phyloP scores from a whole-genome alignment of 2,888 invertebrate genomes.

The Philereme vetulata region DNA sequence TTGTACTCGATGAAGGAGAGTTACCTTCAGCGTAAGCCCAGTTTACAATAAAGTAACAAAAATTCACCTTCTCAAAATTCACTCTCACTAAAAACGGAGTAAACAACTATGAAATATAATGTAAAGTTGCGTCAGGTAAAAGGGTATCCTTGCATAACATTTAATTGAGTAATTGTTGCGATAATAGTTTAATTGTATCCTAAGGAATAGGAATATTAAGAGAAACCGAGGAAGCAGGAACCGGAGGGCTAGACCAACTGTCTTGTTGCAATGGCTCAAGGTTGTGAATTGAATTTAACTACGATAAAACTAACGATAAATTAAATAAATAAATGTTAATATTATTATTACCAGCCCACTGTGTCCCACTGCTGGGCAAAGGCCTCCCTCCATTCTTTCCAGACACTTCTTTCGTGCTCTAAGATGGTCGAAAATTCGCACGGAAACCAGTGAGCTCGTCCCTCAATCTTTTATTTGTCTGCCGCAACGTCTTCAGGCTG shows the following conservation, averaged over 20 bases:
- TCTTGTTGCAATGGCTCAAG: constrained; percentile 18
- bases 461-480: too few species aligned
- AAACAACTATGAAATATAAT: constrained; percentile 57
- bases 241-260: constrained; percentile 1
- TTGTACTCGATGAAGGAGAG: too few species aligned
- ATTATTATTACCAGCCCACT: too few species aligned
- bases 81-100: constrained; percentile 42
- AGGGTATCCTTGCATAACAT: constrained; percentile 64
- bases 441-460: too few species aligned
- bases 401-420: too few species aligned
- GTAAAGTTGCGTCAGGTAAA: constrained; percentile 67
- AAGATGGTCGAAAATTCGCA: too few species aligned
- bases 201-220: constrained; percentile 31
- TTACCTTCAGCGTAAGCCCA: too few species aligned
- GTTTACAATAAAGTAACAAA: constrained; percentile 39
- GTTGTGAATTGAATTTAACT: constrained; percentile 13
- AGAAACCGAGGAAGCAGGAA: constrained; percentile 32
- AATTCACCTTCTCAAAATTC: constrained; percentile 30
- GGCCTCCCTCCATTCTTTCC: too few species aligned
- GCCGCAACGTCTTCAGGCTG: too few species aligned
- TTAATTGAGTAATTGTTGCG: constrained; percentile 36
- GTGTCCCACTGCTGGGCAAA: too few species aligned
- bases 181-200: constrained; percentile 41
- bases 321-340: too few species aligned
- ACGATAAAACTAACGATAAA: too few species aligned